Base-by-base conservation (phyloP, 2,888 invertebrate genomes). In the Drosophila anomalata region DNA sequence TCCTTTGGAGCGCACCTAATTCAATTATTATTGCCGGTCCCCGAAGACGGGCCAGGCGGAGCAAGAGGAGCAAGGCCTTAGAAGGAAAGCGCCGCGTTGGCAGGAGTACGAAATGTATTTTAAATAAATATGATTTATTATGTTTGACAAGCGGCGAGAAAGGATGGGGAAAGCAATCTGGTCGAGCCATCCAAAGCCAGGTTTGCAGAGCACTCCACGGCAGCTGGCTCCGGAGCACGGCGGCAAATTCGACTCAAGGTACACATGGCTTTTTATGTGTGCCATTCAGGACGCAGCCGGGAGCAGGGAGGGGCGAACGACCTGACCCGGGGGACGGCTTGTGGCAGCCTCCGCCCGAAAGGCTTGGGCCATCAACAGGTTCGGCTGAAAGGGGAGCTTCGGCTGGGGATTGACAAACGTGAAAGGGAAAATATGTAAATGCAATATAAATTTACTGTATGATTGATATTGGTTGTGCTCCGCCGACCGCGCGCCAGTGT, bases 101-200 rank as follows among this genome's bases (percentile, higher is more conserved):
- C 33, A 12, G 50, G 65, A 76, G 57, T 31, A 44, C 60, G 84
- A 83, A 82, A 81, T 82, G 79, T 86, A 79, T 86, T 88, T 88
- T 77, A 85, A 82, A 88, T 82, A 82, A 82, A 82, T 82, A 88
- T 82, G 82, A 82, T 82, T 82, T 82, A 88, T 82, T 82, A 88
- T 77, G 75, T 79, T 86, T 86, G 75, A 77, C 77, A 73, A 73
- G 66, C 41, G 12, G 36, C 62, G 20, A 48, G 52, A 55, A 6
- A 14, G 41, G 22, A 46, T 2, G 47, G 66, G 59, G 55, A 42
- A 70, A 62, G 75, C 77, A 82, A 81, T 87, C 69, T 70, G 52
- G 79, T 75, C 57, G 66, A 87, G 85, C 74, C 74, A 76, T 68
- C 68, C 69, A 67, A 75, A 73, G 48, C 52, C 44, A 22, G 75